phyloP scores from a whole-genome alignment of 2,113 vertebrate genomes.

The Mystacornis crossleyi region DNA sequence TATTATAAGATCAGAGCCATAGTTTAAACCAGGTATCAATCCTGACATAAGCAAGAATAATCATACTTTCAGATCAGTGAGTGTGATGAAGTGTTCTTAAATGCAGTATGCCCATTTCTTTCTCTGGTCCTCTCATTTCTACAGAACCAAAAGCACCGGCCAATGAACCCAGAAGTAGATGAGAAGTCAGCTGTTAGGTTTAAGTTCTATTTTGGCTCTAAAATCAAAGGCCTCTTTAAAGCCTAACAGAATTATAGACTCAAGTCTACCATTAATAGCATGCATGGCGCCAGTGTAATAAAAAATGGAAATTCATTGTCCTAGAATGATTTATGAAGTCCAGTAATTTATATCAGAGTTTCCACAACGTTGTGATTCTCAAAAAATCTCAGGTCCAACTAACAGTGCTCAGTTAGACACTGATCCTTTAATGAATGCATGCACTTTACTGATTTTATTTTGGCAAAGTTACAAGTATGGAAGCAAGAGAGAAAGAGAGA shows the following conservation, averaged over 20 bases:
- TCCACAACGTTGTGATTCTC: neutral
- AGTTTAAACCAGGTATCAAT: neutral
- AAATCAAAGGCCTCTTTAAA: slow-evolving; percentile 35
- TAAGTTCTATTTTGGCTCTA: slow-evolving; percentile 1
- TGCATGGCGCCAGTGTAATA: slow-evolving; percentile 27
- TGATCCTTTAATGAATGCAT: slow-evolving; percentile 26
- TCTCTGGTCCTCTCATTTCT: neutral
- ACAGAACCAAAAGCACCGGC: neutral
- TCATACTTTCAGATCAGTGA: neutral
- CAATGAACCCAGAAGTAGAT: neutral
- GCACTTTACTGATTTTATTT: slow-evolving; percentile 38
- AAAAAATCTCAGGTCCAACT: neutral
- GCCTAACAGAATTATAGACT: slow-evolving; percentile 25
- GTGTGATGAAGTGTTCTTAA: neutral
- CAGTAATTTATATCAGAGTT: slow-evolving; percentile 32
- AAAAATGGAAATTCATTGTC: slow-evolving; percentile 27
- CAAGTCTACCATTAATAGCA: slow-evolving; percentile 17
- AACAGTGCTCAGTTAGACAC: slow-evolving; percentile 12
- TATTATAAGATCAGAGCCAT: neutral
- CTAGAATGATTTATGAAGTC: slow-evolving; percentile 15
- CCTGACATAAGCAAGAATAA: neutral
- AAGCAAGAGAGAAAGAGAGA: neutral
- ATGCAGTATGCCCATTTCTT: neutral
- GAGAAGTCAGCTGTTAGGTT: neutral
- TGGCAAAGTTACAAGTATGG: slow-evolving; percentile 21